Evolutionary conservation across 2,888 invertebrate species (phyloP).

Genomic region (Neoitamus cyanurus): DNA sequence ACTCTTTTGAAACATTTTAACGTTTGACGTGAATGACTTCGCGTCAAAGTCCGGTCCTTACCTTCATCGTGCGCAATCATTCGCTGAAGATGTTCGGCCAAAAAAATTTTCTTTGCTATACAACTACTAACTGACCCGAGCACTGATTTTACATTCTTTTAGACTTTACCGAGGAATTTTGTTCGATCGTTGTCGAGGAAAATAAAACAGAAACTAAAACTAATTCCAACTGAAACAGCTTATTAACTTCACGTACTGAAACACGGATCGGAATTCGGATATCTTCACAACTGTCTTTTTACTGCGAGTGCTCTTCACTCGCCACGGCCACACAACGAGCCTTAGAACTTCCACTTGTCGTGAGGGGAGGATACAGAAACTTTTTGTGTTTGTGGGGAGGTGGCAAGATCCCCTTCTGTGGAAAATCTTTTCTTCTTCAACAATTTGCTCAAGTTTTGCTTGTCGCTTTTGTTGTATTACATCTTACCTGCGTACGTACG

Average conservation of each 20-base stretch:
- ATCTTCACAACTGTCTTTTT: slow-evolving; percentile 35
- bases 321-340: slow-evolving; percentile 10
- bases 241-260: background rate
- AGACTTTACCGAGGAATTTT: slow-evolving; percentile 45
- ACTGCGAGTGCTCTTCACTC: background rate
- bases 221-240: slow-evolving; percentile 35
- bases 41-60: slow-evolving; percentile 51
- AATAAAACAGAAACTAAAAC: slow-evolving; percentile 40
- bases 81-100: slow-evolving; percentile 50
- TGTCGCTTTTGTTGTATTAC: slow-evolving; percentile 46
- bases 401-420: slow-evolving; percentile 31
- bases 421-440: slow-evolving; percentile 28
- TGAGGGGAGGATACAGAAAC: slow-evolving; percentile 40
- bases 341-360: slow-evolving; percentile 46
- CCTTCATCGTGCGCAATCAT: slow-evolving; percentile 49
- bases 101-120: slow-evolving; percentile 46
- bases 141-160: slow-evolving; percentile 36
- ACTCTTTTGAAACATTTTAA: slow-evolving; percentile 42
- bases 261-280: slow-evolving; percentile 1
- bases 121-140: slow-evolving; percentile 36
- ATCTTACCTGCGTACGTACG: slow-evolving; percentile 51
- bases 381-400: slow-evolving; percentile 29
- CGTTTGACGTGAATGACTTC: slow-evolving; percentile 50
- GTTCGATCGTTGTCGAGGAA: background rate
- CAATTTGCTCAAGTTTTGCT: slow-evolving; percentile 31